phyloP scores from a whole-genome alignment of 2,888 invertebrate species.

The Drosophila rellima region DNA sequence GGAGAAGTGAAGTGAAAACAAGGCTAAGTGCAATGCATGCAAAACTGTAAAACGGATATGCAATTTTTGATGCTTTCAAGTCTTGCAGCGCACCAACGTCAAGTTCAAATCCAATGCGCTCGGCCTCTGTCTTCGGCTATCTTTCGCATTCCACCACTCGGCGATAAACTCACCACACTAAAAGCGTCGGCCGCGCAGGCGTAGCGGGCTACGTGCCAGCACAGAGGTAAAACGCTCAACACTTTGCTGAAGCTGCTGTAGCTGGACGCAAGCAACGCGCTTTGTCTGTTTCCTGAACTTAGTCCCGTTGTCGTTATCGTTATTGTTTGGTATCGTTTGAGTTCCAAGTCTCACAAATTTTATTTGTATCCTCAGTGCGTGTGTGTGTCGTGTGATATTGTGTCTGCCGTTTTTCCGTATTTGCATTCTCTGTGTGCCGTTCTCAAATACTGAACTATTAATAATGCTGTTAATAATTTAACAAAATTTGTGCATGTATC shows the following conservation, averaged over 20 bases:
- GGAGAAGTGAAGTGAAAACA: slow-evolving; percentile 8
- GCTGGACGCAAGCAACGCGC: slow-evolving; percentile 81
- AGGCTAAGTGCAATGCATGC: slow-evolving; percentile 20
- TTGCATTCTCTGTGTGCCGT: slow-evolving; percentile 26
- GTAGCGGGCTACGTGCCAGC: slow-evolving; percentile 54
- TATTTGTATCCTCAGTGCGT: slow-evolving; percentile 25
- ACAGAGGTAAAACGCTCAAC: slow-evolving; percentile 61
- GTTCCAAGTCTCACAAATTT: slow-evolving; percentile 13
- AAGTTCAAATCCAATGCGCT: slow-evolving; percentile 56
- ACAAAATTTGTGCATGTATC: slow-evolving; percentile 16
- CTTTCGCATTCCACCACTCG: slow-evolving; percentile 37
- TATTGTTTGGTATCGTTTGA: slow-evolving; percentile 5
- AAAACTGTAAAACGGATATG: slow-evolving; percentile 53
- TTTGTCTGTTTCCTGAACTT: slow-evolving; percentile 41
- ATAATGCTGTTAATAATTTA: slow-evolving; percentile 45
- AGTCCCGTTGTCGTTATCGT: slow-evolving; percentile 26
- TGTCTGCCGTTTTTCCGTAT: slow-evolving; percentile 1
- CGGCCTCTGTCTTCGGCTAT: slow-evolving; percentile 28
- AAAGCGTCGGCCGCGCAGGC: slow-evolving; percentile 51
- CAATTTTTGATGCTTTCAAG: slow-evolving; percentile 21
- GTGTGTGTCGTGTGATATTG: slow-evolving; percentile 30
- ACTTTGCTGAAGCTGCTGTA: slow-evolving; percentile 82
- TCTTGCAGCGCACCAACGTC: slow-evolving; percentile 32
- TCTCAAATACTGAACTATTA: slow-evolving; percentile 14
- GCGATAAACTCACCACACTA: slow-evolving; percentile 49